Evolutionary conservation across 2,888 invertebrate species (phyloP), one percentile per base, ranked within the genome.

Genomic region (Melanostoma scalare): DNA sequence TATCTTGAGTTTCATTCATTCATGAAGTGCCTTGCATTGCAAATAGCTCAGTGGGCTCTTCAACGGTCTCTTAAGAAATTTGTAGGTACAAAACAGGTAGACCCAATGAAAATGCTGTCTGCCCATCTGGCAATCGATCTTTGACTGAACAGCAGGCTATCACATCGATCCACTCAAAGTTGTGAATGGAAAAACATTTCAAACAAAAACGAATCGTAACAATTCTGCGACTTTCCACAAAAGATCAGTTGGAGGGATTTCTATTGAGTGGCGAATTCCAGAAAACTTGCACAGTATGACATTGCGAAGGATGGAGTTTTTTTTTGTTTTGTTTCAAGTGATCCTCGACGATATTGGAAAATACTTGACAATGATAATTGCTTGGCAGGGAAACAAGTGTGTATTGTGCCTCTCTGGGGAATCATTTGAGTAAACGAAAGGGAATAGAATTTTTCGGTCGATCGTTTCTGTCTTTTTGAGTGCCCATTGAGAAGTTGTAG

Each of bases 381-480:
- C 75, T 35, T 75, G 35, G 60, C 60, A 67, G 60, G 68, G 42
- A 46, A 74, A 84, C 84, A 84, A 79, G 89, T 89, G 88, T 89
- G 89, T 89, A 89, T 89, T 88, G 87, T 87, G 85, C 88, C 87
- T 87, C 88, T 86, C 86, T 85, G 85, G 86, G 86, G 86, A 61
- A 86, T 86, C 87, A 87, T 87, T 69, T 75, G 40, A 30, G 30
- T 50, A n/a, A 44, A 61, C 56, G 56, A 38, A 38, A 20, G 20
- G 20, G 20, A 20, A 20, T 42, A 10, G n/a, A 30, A 50, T 38
- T 48, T 36, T 50, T 63, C 3, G 46, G 46, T 44, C 44, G 44
- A 33, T n/a, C 3, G 4, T 63, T 63, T 63, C 63, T 48, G 20
- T 48, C 36, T 1, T 36, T 61, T 63, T 53, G 48, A 63, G 61